Conservation (phyloP, 2,888 invertebrate species). For the Phengaris alcon region DNA sequence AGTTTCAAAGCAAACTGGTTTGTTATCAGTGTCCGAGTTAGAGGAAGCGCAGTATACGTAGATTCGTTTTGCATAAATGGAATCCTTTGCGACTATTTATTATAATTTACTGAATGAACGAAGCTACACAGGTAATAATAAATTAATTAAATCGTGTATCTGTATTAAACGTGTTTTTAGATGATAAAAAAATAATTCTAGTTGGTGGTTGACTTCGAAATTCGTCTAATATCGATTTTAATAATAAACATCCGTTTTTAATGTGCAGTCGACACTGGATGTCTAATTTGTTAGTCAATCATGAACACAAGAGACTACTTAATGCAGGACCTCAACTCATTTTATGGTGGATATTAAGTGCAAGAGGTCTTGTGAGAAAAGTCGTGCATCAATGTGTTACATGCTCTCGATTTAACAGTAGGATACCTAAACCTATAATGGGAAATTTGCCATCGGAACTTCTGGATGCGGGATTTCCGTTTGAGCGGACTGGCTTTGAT, state of each 20-base stretch:
- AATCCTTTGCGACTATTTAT: background rate
- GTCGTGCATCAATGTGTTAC: background rate
- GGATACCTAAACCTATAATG: slow-evolving; percentile 13
- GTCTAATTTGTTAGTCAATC: no score
- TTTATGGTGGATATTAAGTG: slow-evolving; percentile 16
- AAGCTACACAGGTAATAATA: no score
- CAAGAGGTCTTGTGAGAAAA: background rate
- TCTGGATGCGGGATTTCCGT: no score
- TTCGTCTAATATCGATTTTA: background rate
- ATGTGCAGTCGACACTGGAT: background rate
- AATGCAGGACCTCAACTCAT: slow-evolving; percentile 12
- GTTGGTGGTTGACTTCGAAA: slow-evolving; percentile 1
- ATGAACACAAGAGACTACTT: background rate
- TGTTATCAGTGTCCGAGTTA: background rate
- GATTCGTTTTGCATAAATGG: background rate
- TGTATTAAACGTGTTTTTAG: background rate
- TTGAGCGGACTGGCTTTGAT: no score
- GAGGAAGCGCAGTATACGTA: background rate
- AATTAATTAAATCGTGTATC: background rate
- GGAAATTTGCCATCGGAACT: slow-evolving; percentile 28
- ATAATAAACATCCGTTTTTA: slow-evolving; percentile 13
- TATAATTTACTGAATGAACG: background rate
- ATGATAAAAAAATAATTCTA: background rate
- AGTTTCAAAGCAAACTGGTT: no score
- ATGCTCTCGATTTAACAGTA: background rate